Evolutionary conservation across 2,113 vertebrate species (phyloP).

Genomic region (Fulica atra): DNA sequence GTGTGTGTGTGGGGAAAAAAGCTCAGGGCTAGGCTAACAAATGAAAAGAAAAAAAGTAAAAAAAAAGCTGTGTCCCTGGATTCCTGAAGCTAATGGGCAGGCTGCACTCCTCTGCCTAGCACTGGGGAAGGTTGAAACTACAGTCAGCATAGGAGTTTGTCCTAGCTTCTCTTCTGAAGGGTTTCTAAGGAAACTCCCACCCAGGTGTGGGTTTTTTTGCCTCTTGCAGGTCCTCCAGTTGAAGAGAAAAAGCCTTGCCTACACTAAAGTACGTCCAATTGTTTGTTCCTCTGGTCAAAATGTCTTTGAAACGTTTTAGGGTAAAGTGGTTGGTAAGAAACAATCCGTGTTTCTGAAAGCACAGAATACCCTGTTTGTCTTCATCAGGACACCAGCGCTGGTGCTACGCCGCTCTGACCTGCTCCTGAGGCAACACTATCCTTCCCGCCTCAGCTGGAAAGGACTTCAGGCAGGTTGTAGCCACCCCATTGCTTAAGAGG

Average conservation of each 20-base stretch:
- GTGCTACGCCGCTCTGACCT: background rate
- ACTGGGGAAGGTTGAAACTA: background rate
- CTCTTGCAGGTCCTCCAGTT: background rate
- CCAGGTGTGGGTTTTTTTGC: background rate
- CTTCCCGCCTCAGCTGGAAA: background rate
- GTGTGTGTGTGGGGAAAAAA: too few relatives aligned
- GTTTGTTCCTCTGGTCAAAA: constrained; percentile 37
- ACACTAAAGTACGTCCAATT: background rate
- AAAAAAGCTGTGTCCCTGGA: background rate
- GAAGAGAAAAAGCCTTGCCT: background rate
- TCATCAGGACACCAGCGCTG: background rate
- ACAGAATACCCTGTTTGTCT: background rate
- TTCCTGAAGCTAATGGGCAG: background rate
- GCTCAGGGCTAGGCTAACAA: background rate
- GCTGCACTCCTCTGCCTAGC: background rate
- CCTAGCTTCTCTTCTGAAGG: background rate
- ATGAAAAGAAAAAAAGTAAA: background rate
- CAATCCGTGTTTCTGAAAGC: background rate
- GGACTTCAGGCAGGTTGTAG: background rate
- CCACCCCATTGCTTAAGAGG: background rate
- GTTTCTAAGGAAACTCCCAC: background rate
- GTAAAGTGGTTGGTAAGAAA: background rate
- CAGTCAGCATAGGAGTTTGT: background rate
- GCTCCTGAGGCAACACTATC: background rate
- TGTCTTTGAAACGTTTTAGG: background rate